These are phyloP conservation scores for Malurus splendens DNA, from an alignment of 2,797 vertebrate species.

Conservation along the genomic window DNA sequence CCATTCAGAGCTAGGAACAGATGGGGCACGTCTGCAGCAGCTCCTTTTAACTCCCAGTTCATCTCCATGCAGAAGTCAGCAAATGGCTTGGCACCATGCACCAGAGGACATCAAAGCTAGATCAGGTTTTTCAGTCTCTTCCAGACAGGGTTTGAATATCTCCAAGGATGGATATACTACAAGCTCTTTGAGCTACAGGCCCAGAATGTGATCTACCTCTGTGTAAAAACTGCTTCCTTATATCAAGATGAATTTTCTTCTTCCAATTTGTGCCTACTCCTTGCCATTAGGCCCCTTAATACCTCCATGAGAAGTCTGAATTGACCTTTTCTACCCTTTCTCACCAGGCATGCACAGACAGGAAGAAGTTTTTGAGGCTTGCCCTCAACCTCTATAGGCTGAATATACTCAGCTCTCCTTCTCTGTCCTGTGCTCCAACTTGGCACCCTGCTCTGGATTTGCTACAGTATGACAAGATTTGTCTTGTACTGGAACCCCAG, in stretches of 20 bases:
- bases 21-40: background rate
- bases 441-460: background rate
- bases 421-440: background rate
- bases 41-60: background rate
- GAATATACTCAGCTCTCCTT: background rate
- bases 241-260: background rate
- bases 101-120: background rate
- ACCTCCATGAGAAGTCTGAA: background rate
- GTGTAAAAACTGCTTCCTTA: background rate
- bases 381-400: background rate
- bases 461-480: background rate
- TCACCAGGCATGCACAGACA: background rate
- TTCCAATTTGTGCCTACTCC: background rate
- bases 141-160: background rate
- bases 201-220: background rate
- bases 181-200: background rate
- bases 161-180: background rate
- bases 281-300: background rate
- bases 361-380: background rate
- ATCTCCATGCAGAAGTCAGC: background rate
- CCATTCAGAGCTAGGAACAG: background rate
- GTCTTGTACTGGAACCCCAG: background rate
- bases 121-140: background rate
- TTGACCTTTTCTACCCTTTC: background rate
- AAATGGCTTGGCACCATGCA: background rate